Evolutionary conservation across 2,888 invertebrate species (phyloP).

Genomic region (Laspeyria flexula): DNA sequence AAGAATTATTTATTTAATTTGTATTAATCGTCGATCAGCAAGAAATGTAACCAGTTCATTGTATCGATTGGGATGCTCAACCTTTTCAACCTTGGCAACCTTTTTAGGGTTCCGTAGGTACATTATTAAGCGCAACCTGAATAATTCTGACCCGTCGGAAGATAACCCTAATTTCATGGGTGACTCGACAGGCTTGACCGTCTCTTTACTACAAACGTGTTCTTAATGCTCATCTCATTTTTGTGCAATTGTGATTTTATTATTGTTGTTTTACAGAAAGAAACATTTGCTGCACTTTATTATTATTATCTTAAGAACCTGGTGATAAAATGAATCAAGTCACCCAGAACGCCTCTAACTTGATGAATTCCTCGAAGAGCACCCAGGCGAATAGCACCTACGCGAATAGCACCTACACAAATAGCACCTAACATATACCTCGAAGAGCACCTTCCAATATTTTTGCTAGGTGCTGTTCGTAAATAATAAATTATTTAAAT

Average conservation of each 20-base stretch:
- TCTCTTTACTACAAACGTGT: constrained; percentile 22
- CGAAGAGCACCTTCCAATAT: too few relatives aligned
- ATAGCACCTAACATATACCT: too few relatives aligned
- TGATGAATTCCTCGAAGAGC: too few relatives aligned
- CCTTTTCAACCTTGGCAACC: constrained; percentile 33
- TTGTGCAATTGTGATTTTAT: background rate
- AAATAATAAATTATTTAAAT: too few relatives aligned
- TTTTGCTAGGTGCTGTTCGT: too few relatives aligned
- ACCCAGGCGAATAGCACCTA: too few relatives aligned
- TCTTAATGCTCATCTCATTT: constrained; percentile 25
- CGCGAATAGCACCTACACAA: too few relatives aligned
- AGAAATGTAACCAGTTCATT: constrained; percentile 32
- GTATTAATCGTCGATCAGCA: constrained; percentile 24
- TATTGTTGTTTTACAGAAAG: background rate
- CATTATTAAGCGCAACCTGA: constrained; percentile 41
- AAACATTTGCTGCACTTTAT: too few relatives aligned
- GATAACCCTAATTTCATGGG: constrained; percentile 47
- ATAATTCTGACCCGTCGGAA: constrained; percentile 35
- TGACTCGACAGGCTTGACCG: constrained; percentile 32
- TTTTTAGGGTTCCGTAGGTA: constrained; percentile 38
- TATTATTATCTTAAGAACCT: too few relatives aligned
- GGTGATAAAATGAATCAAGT: too few relatives aligned
- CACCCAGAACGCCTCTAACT: too few relatives aligned
- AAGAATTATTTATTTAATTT: too few relatives aligned
- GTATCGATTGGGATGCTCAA: constrained; percentile 23